Conservation (phyloP, 2,113 vertebrate species). For the Phasianus colchicus region DNA sequence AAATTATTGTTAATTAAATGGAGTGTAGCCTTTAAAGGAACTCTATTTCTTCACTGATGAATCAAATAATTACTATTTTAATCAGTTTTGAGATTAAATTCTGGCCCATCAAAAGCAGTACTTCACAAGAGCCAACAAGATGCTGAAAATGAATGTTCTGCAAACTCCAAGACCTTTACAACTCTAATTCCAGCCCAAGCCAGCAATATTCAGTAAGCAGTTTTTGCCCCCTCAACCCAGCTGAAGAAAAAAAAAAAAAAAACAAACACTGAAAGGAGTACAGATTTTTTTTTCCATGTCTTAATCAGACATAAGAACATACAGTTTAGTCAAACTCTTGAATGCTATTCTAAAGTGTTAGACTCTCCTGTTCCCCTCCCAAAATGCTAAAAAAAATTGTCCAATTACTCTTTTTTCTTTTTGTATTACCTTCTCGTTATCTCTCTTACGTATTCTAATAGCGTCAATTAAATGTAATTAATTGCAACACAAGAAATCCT, state of each 20-base stretch:
- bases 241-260: not conserved
- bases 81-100: not conserved
- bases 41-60: not conserved
- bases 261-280: not conserved
- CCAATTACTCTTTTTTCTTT: not conserved
- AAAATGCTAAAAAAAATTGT: not conserved
- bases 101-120: not conserved
- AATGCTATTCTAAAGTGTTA: not conserved
- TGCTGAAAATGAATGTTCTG: not conserved
- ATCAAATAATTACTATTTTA: constrained; percentile 6
- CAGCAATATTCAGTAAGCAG: accelerated
- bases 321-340: not conserved
- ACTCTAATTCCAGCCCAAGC: not conserved
- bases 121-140: not conserved
- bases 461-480: not conserved
- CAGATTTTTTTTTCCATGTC: not conserved
- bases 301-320: not conserved
- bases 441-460: not conserved
- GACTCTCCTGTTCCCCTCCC: not conserved
- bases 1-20: not conserved
- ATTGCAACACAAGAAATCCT: not conserved
- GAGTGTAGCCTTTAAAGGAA: not conserved
- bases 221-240: not conserved
- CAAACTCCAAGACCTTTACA: not conserved
- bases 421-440: not conserved